phyloP scores from a whole-genome alignment of 2,797 vertebrate genomes.

The Eulemur coronatus region DNA sequence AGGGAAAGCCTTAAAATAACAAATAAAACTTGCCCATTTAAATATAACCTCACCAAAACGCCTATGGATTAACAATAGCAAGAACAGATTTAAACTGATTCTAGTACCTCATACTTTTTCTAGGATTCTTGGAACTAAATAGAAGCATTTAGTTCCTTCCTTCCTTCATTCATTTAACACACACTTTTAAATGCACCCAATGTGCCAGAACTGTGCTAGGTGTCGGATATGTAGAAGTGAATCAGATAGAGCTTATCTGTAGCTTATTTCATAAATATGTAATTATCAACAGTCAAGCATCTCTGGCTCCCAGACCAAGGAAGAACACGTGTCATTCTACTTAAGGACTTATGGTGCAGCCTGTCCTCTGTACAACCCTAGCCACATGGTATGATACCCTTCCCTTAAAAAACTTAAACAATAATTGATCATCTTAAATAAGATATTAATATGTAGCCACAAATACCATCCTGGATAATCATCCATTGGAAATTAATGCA shows the following conservation, averaged over 20 bases:
- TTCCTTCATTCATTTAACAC: neutral
- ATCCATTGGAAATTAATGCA: neutral
- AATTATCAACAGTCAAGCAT: neutral
- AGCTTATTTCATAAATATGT: neutral
- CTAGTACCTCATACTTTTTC: neutral
- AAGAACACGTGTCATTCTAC: neutral
- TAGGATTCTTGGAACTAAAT: neutral
- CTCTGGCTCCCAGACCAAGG: neutral
- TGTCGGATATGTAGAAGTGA: neutral
- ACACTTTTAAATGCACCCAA: neutral
- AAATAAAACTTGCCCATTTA: neutral
- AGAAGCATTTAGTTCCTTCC: neutral
- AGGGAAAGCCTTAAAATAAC: neutral
- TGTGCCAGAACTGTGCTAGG: neutral
- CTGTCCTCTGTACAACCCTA: neutral
- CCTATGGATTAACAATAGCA: neutral
- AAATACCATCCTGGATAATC: neutral
- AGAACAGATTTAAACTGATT: constrained; percentile 1
- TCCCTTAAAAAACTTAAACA: neutral
- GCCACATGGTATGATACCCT: neutral
- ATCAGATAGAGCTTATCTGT: neutral
- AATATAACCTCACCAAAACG: neutral
- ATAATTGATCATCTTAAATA: neutral
- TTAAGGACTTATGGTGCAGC: neutral
- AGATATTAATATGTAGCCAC: neutral